Evolutionary conservation across 2,113 vertebrate species (phyloP), one percentile per base, ranked within the genome.

Genomic region (Argyrosomus japonicus): DNA sequence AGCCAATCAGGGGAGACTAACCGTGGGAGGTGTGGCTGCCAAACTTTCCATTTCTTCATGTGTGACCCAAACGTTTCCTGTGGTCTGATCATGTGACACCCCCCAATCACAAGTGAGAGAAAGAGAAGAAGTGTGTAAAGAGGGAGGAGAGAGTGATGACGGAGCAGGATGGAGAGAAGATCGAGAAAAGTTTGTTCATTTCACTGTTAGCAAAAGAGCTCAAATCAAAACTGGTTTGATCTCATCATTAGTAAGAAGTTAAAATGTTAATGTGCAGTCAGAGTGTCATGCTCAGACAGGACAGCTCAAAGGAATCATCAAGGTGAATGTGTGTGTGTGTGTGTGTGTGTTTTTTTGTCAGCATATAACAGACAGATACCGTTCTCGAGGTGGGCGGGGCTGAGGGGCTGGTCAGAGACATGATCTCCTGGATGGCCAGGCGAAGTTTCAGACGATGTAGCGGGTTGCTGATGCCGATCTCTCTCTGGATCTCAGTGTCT

Each of bases 11-110:
- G 45, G 60, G 4, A 88, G 89, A 99, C 98, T 99, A 95, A 99
- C 98, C 98, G 97, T 99, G 91, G 96, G 97, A 23, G 97, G 97
- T 0, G 97, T 96, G 90, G 97, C 97, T 78, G 98, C 94, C 93
- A 99, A 96, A 92, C 95, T 98, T 95, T 99, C 98, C 98, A 99
- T 99, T 88, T 99, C 98, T 95, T 99, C 98, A 58, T 99, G 98
- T 57, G 98, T 99, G 95, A 99, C 94, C 98, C 98, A 99, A 94
- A 99, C 96, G 97, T 99, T 99, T 93, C 97, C 98, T 87, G 98
- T 99, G 93, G 96, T 97, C 98, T 99, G 96, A 95, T 85, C 91
- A 87, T 76, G 87, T 93, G 95, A 95, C 92, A 95, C 94, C 93
- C 90, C 93, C 82, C 84, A 88, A 85, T 76, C 93, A 75, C 95